These are phyloP conservation scores for Galbula dea DNA, from an alignment of 2,113 vertebrate species.

Conservation along the genomic window DNA sequence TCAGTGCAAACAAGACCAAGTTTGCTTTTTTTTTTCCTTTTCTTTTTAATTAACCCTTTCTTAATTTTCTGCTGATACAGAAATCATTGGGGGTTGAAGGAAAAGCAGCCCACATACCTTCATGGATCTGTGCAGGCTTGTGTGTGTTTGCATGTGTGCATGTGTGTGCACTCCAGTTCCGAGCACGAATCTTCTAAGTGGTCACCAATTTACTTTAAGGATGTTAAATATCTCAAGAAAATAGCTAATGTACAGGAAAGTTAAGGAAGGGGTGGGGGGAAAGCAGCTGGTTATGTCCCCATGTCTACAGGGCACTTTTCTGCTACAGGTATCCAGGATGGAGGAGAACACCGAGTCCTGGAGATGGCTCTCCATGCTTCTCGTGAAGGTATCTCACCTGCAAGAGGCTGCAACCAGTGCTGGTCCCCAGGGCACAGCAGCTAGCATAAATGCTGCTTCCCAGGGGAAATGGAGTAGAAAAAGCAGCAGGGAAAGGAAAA, in stretches of 20 bases:
- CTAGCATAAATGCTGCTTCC: not conserved
- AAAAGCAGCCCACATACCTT: not conserved
- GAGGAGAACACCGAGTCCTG: not conserved
- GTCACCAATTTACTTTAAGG: not conserved
- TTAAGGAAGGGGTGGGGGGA: not conserved
- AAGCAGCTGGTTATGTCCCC: not conserved
- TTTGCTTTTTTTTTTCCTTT: not conserved
- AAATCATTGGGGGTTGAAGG: not conserved
- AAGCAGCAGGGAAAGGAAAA: not conserved
- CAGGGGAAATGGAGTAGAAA: not conserved
- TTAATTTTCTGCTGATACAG: not conserved
- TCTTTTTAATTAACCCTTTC: conserved; percentile 47
- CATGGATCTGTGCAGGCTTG: not conserved
- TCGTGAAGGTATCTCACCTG: not conserved
- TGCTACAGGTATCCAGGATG: not conserved
- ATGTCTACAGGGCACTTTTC: not conserved
- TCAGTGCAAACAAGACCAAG: conserved; percentile 54
- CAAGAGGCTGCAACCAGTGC: not conserved
- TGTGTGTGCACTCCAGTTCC: not conserved
- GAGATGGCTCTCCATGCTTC: not conserved
- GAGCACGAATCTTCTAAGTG: not conserved
- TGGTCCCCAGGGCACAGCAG: no score
- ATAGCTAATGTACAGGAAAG: not conserved
- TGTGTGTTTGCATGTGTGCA: accelerated
- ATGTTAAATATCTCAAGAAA: not conserved